Evolutionary conservation across 2,888 invertebrate genomes (phyloP), one percentile per base, ranked within the genome.

Genomic region (Tipula confusa): DNA sequence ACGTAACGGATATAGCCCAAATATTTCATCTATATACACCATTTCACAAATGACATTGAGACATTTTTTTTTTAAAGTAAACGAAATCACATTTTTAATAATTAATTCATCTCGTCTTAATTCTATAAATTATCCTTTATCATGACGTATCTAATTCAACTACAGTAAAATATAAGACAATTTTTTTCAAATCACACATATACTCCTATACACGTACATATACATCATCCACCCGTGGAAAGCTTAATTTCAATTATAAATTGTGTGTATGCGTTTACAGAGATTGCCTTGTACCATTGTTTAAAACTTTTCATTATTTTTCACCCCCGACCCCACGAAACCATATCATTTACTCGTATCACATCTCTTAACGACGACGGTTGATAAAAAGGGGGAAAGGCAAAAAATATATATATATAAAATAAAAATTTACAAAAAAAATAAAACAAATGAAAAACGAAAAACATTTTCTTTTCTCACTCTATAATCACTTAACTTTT

Each of bases 401-500:
- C n/a, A 11, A 9, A 1, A 15, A 43, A 43, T 24, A 64, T 64
- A 64, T n/a, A n/a, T 24, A 64, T 24, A 11, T 2, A 64, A 64
- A 64, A 64, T 64, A 24, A 64, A 64, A 64, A 64, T 43, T 24
- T n/a, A n/a, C n/a, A n/a, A n/a, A n/a, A n/a, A n/a, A n/a, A n/a
- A n/a, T n/a, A n/a, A n/a, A n/a, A n/a, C n/a, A n/a, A n/a, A n/a
- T n/a, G n/a, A n/a, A 24, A 64, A 64, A 64, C 43, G 11, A 64
- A 64, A 64, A 64, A 24, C 64, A 64, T 64, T 64, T 64, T 64
- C 64, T 64, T 64, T 64, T 11, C 64, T 24, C 24, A 64, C 64
- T 64, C 64, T 64, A 64, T 64, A 64, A 64, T 64, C 64, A 64
- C 64, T 64, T 64, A 64, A 64, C 64, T 64, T 64, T 64, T 64